phyloP scores from a whole-genome alignment of 2,888 invertebrate genomes.

The Drosophila dives region DNA sequence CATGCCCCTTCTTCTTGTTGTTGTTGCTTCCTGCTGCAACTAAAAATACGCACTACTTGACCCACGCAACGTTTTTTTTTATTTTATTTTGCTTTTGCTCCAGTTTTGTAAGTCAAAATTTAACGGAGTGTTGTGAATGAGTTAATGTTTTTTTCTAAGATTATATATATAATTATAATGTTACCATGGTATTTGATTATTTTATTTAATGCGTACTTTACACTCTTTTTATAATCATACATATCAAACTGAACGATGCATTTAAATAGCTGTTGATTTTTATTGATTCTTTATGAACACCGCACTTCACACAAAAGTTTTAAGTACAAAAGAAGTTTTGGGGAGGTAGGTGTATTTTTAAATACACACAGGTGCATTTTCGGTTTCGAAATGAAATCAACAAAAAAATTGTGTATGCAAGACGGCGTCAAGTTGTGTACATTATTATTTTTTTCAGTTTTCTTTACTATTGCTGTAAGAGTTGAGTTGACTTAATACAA shows the following conservation, averaged over 20 bases:
- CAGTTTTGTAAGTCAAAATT: constrained; percentile 70
- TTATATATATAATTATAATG: neutral
- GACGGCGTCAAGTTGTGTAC: constrained; percentile 51
- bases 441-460: constrained; percentile 25
- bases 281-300: constrained; percentile 32
- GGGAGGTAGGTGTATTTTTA: constrained; percentile 24
- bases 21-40: constrained; percentile 55
- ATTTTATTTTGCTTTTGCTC: constrained; percentile 52
- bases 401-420: constrained; percentile 71
- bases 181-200: neutral
- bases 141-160: neutral
- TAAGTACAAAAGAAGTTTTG: constrained; percentile 39
- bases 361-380: constrained; percentile 69
- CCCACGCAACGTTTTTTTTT: constrained; percentile 70
- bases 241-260: constrained; percentile 19
- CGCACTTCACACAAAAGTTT: constrained; percentile 40
- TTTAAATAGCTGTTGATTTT: constrained; percentile 19
- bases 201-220: neutral
- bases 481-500: constrained; percentile 45
- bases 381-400: constrained; percentile 54
- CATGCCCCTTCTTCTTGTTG: constrained; percentile 5
- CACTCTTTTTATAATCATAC: neutral
- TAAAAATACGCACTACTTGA: constrained; percentile 64
- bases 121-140: neutral
- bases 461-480: constrained; percentile 26